Evolutionary conservation across 2,888 invertebrate species (phyloP), one percentile per base, ranked within the genome.

Genomic region (Polymixis flavicincta): DNA sequence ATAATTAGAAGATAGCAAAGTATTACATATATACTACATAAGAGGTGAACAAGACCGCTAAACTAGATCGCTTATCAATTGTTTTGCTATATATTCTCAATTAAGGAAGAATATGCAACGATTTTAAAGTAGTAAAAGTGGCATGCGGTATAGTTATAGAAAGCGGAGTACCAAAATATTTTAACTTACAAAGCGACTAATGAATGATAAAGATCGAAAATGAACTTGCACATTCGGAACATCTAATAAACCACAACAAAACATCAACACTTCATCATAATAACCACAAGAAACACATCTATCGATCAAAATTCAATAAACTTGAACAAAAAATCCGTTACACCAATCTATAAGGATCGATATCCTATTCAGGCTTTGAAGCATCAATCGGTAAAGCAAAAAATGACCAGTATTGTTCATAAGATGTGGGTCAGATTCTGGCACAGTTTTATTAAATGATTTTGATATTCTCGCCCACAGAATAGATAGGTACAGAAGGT

Each of bases 401-500:
- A 87, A 88, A 80, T 77, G 45, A 81, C 72, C 83, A 75, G 87
- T 88, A 87, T 87, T 87, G 88, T 88, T 85, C 76, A 76, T 19
- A 45, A 76, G 61, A 87, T 87, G 85, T 87, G 67, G 87, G 87
- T 83, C 74, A 83, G 78, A 83, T 74, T 82, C 67, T 85, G 85
- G 80, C 85, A 85, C 55, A 85, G 76, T 85, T 78, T 64, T 52
- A n/a, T n/a, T 42, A 78, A 74, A 82, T 77, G 14, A 72, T 82
- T 77, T 85, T 8, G 66, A 85, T 76, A 71, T 71, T 85, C 50
- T 72, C 60, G 64, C 64, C 63, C 52, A 45, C 59, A 54, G 28
- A 79, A 54, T 60, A 54, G 22, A 75, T 61, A 48, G 13, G 0
- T 8, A 14, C 42, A 79, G 75, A 59, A 78, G 32, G 32, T 60